These are phyloP conservation scores for Ramphastos sulfuratus DNA, from an alignment of 2,113 vertebrate genomes.

Conservation along the genomic window DNA sequence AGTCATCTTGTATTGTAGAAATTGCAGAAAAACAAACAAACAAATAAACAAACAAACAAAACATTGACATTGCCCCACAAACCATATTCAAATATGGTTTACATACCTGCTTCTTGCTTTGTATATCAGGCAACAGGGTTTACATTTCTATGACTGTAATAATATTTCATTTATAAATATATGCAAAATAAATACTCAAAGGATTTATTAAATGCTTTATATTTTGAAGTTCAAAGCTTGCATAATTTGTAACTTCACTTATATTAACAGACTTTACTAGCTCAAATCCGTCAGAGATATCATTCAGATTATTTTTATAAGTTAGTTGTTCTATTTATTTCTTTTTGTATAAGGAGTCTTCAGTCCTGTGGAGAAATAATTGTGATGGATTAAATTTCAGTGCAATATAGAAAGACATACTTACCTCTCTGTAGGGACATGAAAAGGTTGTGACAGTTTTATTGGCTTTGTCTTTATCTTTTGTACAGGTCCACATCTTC, in stretches of 20 bases:
- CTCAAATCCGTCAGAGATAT: not conserved
- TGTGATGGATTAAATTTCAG: not conserved
- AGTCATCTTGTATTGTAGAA: not conserved
- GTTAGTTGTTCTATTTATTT: not conserved
- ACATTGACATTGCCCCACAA: not conserved
- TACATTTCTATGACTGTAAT: not conserved
- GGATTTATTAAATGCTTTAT: not conserved
- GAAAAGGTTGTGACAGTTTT: accelerated
- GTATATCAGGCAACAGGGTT: not conserved
- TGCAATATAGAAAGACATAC: not conserved
- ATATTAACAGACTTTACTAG: not conserved
- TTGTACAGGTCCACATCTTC: not conserved
- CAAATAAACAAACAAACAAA: too few species aligned
- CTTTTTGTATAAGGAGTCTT: not conserved
- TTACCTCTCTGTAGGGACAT: not conserved
- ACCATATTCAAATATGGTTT: not conserved
- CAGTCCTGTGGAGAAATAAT: not conserved
- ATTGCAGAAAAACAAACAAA: not conserved
- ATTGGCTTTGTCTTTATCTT: not conserved
- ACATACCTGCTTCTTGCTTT: not conserved
- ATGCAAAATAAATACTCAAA: not conserved
- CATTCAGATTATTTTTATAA: not conserved
- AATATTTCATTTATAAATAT: not conserved
- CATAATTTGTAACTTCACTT: not conserved
- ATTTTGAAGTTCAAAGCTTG: not conserved